Base-by-base conservation (phyloP, 2,113 vertebrate genomes). In the Hystrix cristata region DNA sequence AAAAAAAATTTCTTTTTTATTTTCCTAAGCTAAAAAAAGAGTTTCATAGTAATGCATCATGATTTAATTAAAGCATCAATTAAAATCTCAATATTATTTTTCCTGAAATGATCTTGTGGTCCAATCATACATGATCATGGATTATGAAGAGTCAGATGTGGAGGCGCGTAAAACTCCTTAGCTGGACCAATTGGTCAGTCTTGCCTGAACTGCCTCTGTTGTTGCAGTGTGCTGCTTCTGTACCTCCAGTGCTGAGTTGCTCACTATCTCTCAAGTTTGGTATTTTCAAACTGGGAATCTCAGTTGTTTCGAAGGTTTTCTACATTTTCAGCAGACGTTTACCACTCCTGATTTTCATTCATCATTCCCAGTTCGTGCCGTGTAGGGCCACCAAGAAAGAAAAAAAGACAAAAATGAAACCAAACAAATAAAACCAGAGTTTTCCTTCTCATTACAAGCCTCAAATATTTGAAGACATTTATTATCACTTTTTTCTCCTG, bases 1-100 rank as follows among this genome's bases (percentile, higher is more conserved):
- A 69, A 81, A 93, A 82, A 81, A 1, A 64, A 65, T 80, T 91
- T 23, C 10, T 79, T 83, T 79, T 94, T 83, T 16, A 9, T 81
- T 92, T 94, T 92, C 48, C 27, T 57, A 51, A 92, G 38, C 21
- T 62, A 46, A 72, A 11, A 11, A 34, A 87, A 51, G 8, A 12
- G 14, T 87, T 91, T 90, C 86, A 60, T 51, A 93, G 1, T 48
- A 48, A 46, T 74, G 3, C 23, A 55, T 55, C 38, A 23, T 31
- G 55, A 87, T 62, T 55, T 87, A 96, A 89, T 94, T 38, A 87
- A 95, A 87, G 81, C 46, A 95, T 29, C 34, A 31, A 5, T 16
- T 34, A 80, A n/a, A 57, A 19, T 53, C 23, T 57, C 51, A 48
- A 23, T 53, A 29, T 80, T 92, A 29, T 13, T 87, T 95, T 91